A percentile compares a stretch with the other conserved stretches of the same genome.
phyloP scores from a whole-genome alignment of 2,113 vertebrate species.

The Okapia johnstoni region DNA sequence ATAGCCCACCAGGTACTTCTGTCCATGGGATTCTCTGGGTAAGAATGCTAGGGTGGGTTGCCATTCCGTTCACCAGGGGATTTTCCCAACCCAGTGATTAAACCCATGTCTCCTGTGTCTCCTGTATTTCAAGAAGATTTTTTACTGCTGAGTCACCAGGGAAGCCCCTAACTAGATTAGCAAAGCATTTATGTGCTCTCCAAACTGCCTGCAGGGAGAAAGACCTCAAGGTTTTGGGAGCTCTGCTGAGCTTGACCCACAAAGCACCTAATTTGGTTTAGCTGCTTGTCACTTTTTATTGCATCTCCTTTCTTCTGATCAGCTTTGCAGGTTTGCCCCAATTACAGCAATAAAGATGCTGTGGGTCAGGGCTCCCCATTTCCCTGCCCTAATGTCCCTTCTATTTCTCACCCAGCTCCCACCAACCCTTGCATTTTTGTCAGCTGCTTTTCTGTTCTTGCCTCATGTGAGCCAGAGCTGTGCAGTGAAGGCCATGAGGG shows the following conservation, averaged over 20 bases:
- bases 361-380: background rate
- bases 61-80: background rate
- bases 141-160: rapidly evolving
- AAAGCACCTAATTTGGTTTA: background rate
- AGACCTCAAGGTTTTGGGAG: background rate
- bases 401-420: background rate
- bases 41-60: background rate
- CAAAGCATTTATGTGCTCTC: background rate
- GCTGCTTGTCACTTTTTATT: background rate
- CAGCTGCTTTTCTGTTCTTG: background rate
- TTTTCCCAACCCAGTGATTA: background rate
- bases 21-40: background rate
- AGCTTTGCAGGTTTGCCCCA: background rate
- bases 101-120: background rate
- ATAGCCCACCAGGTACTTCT: background rate
- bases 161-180: background rate
- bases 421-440: background rate
- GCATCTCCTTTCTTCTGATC: background rate
- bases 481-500: background rate
- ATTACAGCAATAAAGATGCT: background rate
- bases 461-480: background rate
- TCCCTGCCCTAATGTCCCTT: background rate
- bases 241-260: background rate
- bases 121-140: background rate
- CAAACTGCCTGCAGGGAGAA: background rate